Percentiles rank a stretch among this genome's conserved stretches.
phyloP scores from a whole-genome alignment of 2,113 vertebrate species.

The Zosterops pallidus region DNA sequence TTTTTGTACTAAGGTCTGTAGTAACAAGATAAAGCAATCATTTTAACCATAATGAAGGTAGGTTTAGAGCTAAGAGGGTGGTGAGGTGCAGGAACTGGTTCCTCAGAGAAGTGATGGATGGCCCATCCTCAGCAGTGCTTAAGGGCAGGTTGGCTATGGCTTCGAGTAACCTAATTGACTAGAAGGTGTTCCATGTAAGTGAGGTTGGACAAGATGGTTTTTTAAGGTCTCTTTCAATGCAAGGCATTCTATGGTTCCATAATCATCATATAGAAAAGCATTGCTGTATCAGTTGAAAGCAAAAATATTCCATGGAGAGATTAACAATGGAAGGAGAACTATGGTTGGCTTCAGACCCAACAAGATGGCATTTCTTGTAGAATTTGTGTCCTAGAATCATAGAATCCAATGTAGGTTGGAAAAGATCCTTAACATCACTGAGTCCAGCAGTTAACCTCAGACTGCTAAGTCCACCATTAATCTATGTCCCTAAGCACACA shows the following conservation, averaged over 20 bases:
- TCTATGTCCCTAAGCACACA: too few relatives aligned
- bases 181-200: not conserved
- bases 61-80: not conserved
- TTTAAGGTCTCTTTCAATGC: not conserved
- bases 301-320: not conserved
- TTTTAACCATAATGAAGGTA: not conserved
- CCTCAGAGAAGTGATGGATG: not conserved
- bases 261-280: not conserved
- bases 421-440: not conserved
- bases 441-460: not conserved
- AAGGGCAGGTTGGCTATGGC: not conserved
- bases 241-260: not conserved
- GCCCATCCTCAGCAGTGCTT: not conserved
- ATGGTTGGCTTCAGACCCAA: not conserved
- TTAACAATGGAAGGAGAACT: not conserved
- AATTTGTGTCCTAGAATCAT: not conserved
- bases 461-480: not conserved
- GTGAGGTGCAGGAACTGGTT: not conserved
- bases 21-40: not conserved
- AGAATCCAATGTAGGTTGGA: rapidly evolving
- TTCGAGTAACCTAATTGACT: not conserved
- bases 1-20: not conserved
- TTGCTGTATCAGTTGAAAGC: not conserved
- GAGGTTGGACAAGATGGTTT: not conserved
- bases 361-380: not conserved